Base-by-base conservation (phyloP, 1,140 invertebrate species). In the Drosophila watanabei region DNA sequence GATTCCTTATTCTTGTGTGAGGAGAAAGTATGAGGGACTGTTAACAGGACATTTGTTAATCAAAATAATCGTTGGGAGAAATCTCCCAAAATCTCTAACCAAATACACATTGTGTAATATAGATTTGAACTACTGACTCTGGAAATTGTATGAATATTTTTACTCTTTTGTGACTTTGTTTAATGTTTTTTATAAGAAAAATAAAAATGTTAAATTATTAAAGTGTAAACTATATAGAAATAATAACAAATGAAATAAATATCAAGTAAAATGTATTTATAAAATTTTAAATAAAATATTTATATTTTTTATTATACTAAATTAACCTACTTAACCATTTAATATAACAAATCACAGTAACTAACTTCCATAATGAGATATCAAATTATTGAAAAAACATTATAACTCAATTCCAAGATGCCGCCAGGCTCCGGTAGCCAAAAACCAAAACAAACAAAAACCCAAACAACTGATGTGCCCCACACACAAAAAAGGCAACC, bases 361-460 rank as follows among this genome's bases (percentile, higher is more conserved):
- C 3, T 56, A 59, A 32, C 32, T 6, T 9, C 7, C 57, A 28
- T 63, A 35, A 63, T 63, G 35, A 35, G 5, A 16, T 20, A 33
- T n/a, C 16, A 46, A 18, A 32, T 46, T 13, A 18, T 65, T 18
- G 20, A 33, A 62, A 35, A 33, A 43, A 68, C 16, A 35, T 28
- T 68, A 70, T 33, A 35, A 65, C 18, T 69, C 18, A 30, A 30
- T 70, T 49, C 28, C 45, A 69, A 65, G 35, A 48, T 32, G 45
- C 30, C 32, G 28, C 16, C 30, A 30, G 33, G 33, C 33, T 56
- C 37, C 51, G 63, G 63, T 69, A 35, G 68, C 68, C 68, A 57
- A 69, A 71, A 68, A 68, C 59, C 65, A 68, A 68, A 68, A 68
- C 65, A 68, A 68, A 68, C 65, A 68, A 71, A 71, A 71, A 71